phyloP scores from a whole-genome alignment of 2,797 vertebrate species.

The Ficedula albicollis region DNA sequence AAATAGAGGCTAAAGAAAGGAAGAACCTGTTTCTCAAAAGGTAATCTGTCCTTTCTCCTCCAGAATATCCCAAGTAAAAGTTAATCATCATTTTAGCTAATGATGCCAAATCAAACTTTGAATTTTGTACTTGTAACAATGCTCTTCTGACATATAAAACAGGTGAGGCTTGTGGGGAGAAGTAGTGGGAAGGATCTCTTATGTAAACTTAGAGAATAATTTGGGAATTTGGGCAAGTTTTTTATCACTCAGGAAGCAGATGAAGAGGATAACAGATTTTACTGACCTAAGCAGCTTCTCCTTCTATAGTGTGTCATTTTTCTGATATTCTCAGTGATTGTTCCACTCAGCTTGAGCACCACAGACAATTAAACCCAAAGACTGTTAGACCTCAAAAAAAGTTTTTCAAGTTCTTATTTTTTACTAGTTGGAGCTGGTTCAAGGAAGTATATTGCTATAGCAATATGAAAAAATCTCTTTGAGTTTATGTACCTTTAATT shows the following conservation, averaged over 20 bases:
- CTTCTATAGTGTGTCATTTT: neutral
- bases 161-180: neutral
- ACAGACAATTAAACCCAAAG: neutral
- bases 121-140: neutral
- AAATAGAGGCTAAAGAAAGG: neutral
- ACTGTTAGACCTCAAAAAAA: neutral
- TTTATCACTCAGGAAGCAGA: neutral
- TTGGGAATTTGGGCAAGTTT: neutral
- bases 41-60: neutral
- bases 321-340: neutral
- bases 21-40: neutral
- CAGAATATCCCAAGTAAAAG: neutral
- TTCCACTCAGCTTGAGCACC: neutral
- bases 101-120: neutral
- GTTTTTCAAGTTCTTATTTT: neutral
- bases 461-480: neutral
- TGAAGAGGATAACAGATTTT: neutral
- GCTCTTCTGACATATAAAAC: neutral
- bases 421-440: neutral
- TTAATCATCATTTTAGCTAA: neutral
- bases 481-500: neutral
- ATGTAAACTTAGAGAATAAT: neutral
- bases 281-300: neutral
- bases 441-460: neutral
- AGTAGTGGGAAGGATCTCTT: neutral